A percentile compares a stretch with the other conserved stretches of the same genome.
Evolutionary conservation across 2,113 vertebrate genomes (phyloP).

Genomic region (Upupa epops): DNA sequence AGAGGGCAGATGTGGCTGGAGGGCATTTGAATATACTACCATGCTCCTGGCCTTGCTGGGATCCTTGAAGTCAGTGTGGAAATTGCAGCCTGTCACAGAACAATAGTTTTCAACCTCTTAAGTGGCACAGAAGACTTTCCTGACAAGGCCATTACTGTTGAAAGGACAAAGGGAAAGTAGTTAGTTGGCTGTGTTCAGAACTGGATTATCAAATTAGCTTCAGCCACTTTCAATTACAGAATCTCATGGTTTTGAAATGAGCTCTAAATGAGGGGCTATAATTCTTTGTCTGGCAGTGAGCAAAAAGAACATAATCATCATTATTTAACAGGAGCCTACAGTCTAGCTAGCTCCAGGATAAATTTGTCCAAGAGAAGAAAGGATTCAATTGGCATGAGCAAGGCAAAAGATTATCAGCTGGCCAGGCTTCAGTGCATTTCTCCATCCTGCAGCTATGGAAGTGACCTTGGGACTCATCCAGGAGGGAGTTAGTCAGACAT

Average conservation of each 20-base stretch:
- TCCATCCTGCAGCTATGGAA: neutral
- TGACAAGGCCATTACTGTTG: slow-evolving; percentile 58
- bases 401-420: slow-evolving; percentile 31
- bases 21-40: neutral
- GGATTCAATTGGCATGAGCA: slow-evolving; percentile 18
- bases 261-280: slow-evolving; percentile 66
- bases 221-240: slow-evolving; percentile 73
- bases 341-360: slow-evolving; percentile 36
- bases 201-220: slow-evolving; percentile 71
- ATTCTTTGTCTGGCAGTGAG: slow-evolving; percentile 60
- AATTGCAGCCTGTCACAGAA: slow-evolving; percentile 31
- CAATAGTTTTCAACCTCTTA: slow-evolving; percentile 48
- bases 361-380: slow-evolving; percentile 31
- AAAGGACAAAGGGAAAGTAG: slow-evolving; percentile 68
- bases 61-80: neutral
- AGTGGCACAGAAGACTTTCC: slow-evolving; percentile 56
- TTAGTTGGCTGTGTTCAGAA: slow-evolving; percentile 54
- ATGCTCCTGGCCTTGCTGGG: neutral
- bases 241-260: slow-evolving; percentile 68
- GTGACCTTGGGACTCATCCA: slow-evolving; percentile 43
- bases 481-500: neutral
- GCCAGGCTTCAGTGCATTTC: slow-evolving; percentile 13
- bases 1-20: neutral
- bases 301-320: slow-evolving; percentile 68
- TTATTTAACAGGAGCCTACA: slow-evolving; percentile 61